These are phyloP conservation scores for Emydocephalus ijimae DNA, from an alignment of 2,113 vertebrate genomes.

Conservation along the genomic window DNA sequence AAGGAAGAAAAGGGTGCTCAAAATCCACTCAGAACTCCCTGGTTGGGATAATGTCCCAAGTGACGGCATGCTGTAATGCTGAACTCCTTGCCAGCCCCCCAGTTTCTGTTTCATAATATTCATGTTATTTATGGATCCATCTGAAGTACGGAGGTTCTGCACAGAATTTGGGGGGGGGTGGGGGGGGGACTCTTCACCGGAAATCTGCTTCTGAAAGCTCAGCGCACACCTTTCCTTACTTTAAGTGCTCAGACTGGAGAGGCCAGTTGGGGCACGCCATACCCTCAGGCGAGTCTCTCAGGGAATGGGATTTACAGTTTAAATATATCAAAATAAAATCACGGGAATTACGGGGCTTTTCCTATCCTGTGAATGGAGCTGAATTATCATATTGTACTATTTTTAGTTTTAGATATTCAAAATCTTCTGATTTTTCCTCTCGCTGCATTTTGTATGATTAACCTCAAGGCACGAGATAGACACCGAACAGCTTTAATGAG, in stretches of 20 bases:
- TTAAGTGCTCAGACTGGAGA: background rate
- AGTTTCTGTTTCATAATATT: background rate
- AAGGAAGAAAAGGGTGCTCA: background rate
- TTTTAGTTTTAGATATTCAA: background rate
- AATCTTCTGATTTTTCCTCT: background rate
- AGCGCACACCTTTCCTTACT: background rate
- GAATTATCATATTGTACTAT: background rate
- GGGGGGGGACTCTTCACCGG: background rate
- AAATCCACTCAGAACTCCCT: background rate
- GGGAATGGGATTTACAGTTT: background rate
- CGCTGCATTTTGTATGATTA: background rate
- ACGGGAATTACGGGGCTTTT: background rate
- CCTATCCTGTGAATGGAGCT: background rate
- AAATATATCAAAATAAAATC: background rate
- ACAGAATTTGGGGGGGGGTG: background rate
- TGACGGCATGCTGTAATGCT: background rate
- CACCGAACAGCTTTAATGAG: background rate
- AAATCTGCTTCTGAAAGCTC: background rate
- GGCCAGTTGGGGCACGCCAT: background rate
- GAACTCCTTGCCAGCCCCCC: background rate
- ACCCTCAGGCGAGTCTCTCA: background rate
- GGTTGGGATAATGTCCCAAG: background rate
- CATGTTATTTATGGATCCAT: background rate
- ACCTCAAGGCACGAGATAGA: background rate
- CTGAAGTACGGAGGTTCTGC: background rate